Evolutionary conservation across 2,797 vertebrate genomes (phyloP).

Genomic region (Novumbra hubbsi): DNA sequence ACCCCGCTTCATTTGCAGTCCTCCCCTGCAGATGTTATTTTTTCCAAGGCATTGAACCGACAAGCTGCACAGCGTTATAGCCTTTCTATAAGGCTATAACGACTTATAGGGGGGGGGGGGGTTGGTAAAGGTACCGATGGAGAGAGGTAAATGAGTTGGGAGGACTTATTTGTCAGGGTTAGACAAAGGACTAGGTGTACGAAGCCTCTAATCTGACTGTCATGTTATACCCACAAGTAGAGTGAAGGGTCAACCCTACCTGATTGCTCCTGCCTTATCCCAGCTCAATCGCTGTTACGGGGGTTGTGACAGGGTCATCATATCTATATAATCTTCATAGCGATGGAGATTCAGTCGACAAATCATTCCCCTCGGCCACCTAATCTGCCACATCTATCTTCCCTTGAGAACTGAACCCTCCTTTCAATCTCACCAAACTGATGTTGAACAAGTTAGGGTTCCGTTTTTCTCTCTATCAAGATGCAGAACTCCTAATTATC

Average conservation of each 20-base stretch:
- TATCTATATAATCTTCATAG: constrained; percentile 57
- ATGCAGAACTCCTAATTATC: constrained; percentile 37
- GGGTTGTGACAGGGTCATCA: constrained; percentile 23
- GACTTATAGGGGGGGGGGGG: constrained; percentile 19
- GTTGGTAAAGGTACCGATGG: constrained; percentile 20
- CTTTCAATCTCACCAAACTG: constrained; percentile 39
- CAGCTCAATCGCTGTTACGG: constrained; percentile 46
- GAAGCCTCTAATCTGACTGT: constrained; percentile 44
- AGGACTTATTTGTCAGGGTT: constrained; percentile 45
- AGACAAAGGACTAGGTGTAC: constrained; percentile 49
- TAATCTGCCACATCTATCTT: background rate
- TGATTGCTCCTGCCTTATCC: constrained; percentile 41
- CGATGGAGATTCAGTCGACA: constrained; percentile 49
- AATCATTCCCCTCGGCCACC: constrained; percentile 34
- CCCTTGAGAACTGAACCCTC: constrained; percentile 31
- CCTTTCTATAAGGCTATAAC: too few relatives aligned
- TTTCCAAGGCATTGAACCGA: constrained; percentile 44
- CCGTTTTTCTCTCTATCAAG: constrained; percentile 23
- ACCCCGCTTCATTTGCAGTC: constrained; percentile 27
- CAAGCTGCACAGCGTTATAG: constrained; percentile 24
- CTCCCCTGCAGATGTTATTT: constrained; percentile 20
- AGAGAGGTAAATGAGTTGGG: constrained; percentile 29
- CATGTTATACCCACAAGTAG: constrained; percentile 44
- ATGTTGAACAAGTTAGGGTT: constrained; percentile 42
- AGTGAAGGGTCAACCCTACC: constrained; percentile 49